Base-by-base conservation (phyloP, 64 coral and sea anemone species). In the Montipora cactus region DNA sequence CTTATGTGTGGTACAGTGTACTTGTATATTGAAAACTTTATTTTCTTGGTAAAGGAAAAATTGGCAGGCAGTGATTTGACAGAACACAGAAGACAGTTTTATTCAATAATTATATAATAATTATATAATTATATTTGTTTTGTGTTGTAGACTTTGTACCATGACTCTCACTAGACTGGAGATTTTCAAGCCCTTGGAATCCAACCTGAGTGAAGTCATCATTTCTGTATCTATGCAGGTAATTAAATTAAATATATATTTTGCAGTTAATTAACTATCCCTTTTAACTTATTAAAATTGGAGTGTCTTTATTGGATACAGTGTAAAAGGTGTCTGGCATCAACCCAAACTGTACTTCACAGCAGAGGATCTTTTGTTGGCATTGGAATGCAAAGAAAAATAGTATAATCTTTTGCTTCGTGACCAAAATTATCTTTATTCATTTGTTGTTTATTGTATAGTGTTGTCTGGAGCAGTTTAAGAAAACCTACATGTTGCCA, bases 181-280 rank as follows among this genome's bases (percentile, higher is more conserved):
- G 49, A 49, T 95, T 16, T 21, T 95, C 15, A 95, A 95, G 62
- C 81, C 79, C 13, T 61, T 95, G 71, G 94, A 95, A 20, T 61
- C 84, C 19, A 92, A 88, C 23, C 70, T 95, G 10, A 92, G 62
- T 72, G 94, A 95, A 75, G 90, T 95, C 25, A 80, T 95, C 49
- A 95, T 95, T 62, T 91, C 94, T 49, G 94, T 95, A n/a, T 95
- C 94, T 25, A 95, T 95, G 94, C 94, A 95, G 94, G 94, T 95
- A 92, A 72, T 70, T 71, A 53, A 64, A 46, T 1, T 28, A 47
- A 61, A 50, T 49, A 74, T 44, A 47, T 25, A 66, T 0, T 57
- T 84, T 64, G 61, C 61, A 14, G 61, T 64, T 64, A 12, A 64
- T 64, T 64, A 4, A 16, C 61, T 64, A 12, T 64, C 11, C 14